phyloP scores from a whole-genome alignment of 30 jellyfish, hydroid and myxozoan genomes.

The Cassiopea xamachana region DNA sequence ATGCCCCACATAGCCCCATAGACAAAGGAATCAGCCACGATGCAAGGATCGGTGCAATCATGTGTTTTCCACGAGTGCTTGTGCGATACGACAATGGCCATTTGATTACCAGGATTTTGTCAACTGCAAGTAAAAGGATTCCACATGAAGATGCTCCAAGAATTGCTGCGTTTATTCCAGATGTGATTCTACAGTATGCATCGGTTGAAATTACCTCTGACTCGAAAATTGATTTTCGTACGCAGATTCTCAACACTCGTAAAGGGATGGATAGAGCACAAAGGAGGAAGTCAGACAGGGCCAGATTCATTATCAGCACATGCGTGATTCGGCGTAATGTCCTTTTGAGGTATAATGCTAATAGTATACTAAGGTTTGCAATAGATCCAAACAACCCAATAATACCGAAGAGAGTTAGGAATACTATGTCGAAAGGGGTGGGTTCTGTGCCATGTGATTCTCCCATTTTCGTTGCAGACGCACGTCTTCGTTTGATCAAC shows the following conservation, averaged over 20 bases:
- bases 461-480: background rate
- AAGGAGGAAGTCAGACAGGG: constrained; percentile 45
- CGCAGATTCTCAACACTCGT: constrained; percentile 21
- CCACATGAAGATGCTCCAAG: constrained; percentile 43
- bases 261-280: constrained; percentile 36
- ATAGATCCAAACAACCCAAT: constrained; percentile 6
- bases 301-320: constrained; percentile 50
- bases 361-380: constrained; percentile 22
- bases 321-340: constrained; percentile 42
- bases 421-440: background rate
- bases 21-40: constrained; percentile 46
- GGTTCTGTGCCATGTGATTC: background rate
- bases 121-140: constrained; percentile 33
- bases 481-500: too few species aligned
- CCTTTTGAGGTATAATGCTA: constrained; percentile 7
- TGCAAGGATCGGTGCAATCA: background rate
- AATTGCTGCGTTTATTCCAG: constrained; percentile 18
- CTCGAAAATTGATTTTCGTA: constrained; percentile 6
- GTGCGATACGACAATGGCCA: constrained; percentile 42
- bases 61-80: background rate
- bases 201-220: constrained; percentile 16
- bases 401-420: background rate
- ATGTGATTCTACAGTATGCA: constrained; percentile 27
- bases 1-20: constrained; percentile 24
- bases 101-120: constrained; percentile 45